A percentile compares a stretch with the other conserved stretches of the same genome.
These are phyloP conservation scores for Trematomus loennbergii DNA, from an alignment of 2,113 vertebrate species.

Conservation along the genomic window DNA sequence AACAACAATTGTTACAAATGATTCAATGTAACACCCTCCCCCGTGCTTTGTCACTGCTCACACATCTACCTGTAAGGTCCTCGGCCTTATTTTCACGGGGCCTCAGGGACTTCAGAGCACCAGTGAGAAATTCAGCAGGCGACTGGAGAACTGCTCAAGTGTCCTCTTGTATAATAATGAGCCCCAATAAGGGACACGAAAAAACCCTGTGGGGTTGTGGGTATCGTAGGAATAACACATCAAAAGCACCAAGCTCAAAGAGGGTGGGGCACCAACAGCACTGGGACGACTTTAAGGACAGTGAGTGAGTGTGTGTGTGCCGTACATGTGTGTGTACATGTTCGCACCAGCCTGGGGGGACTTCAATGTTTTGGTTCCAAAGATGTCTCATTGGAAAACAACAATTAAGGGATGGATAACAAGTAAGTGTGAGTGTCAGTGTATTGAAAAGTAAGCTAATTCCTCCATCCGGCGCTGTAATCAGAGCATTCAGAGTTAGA, in stretches of 20 bases:
- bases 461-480: slow-evolving; percentile 38
- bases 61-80: slow-evolving; percentile 22
- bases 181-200: slow-evolving; percentile 57
- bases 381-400: slow-evolving; percentile 66
- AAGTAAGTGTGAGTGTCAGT: slow-evolving; percentile 32
- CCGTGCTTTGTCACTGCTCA: background rate
- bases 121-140: slow-evolving; percentile 47
- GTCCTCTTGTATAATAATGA: slow-evolving; percentile 63
- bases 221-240: slow-evolving; percentile 62
- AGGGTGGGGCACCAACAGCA: slow-evolving; percentile 51
- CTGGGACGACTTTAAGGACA: slow-evolving; percentile 61
- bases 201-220: slow-evolving; percentile 54
- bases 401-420: slow-evolving; percentile 69
- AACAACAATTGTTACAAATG: too few relatives aligned
- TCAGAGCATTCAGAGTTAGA: slow-evolving; percentile 45
- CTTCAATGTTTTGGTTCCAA: slow-evolving; percentile 61
- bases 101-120: slow-evolving; percentile 30
- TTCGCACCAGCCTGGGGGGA: slow-evolving; percentile 47
- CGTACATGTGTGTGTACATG: slow-evolving; percentile 17
- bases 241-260: slow-evolving; percentile 60
- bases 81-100: slow-evolving; percentile 34
- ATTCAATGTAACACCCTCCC: too few relatives aligned
- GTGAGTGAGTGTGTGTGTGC: slow-evolving; percentile 42
- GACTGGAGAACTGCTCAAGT: slow-evolving; percentile 38
- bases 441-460: slow-evolving; percentile 53